Base-by-base conservation (phyloP, 2,888 invertebrate species). In the Archips xylosteana region DNA sequence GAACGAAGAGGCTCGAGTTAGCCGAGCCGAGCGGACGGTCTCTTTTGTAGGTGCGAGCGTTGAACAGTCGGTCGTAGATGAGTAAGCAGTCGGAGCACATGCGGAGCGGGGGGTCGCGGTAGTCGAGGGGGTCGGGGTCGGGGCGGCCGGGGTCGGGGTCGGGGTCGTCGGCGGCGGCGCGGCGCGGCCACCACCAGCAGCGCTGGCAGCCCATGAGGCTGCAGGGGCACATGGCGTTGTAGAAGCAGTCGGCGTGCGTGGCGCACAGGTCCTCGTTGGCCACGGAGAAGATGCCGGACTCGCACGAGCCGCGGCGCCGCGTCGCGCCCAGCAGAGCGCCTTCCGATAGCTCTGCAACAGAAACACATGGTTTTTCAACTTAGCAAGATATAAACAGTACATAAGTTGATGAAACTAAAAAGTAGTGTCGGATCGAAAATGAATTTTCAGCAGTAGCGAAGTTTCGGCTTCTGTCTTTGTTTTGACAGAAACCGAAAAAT, bases 211-310 rank as follows among this genome's bases (percentile, higher is more conserved):
- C 92, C 82, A 89, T 86, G 70, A 93, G 87, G 79, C 90, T 87
- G 85, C 93, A 93, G 2, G 94, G 90, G 76, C 94, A 94, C 82
- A 92, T 85, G 76, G 90, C 89, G 75, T 87, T 89, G 79, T 83
- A 86, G 76, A 80, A 80, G 73, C 86, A 83, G 15, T 82, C 85
- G 32, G 80, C 79, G 49, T 92, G 92, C 78, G 86, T 90, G 71
- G 90, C 89, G 74, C 95, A 95, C 77, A 96, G 95, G 85, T 97
- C 97, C 85, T 97, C 97, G 83, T 97, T 97, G 77, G 97, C 97
- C 81, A 97, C 97, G 71, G 97, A 97, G 95, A 97, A 98, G 87
- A 98, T 98, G 32, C 98, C 98, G 79, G 97, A 97, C 88, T 98
- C 98, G 87, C 98, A 98, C 32, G 98, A 98, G 72, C 97, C 98